A percentile compares a stretch with the other conserved stretches of the same genome.
These are phyloP conservation scores for Leptinotarsa texana DNA, from an alignment of 1,140 invertebrate genomes.

Conservation along the genomic window DNA sequence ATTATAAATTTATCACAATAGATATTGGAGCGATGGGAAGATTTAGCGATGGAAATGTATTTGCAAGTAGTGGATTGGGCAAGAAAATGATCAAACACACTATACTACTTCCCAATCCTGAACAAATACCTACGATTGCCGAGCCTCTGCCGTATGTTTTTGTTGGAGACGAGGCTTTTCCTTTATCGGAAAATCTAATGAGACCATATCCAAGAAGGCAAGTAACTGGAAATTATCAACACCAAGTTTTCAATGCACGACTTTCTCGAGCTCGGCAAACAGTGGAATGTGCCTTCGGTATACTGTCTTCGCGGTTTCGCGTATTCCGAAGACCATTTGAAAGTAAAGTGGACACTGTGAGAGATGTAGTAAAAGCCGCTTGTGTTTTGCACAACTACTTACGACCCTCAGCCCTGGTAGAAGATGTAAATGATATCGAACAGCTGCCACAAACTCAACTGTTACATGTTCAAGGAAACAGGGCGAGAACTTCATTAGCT, in stretches of 20 bases:
- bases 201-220: slow-evolving; percentile 54
- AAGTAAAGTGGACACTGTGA: slow-evolving; percentile 27
- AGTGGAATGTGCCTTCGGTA: slow-evolving; percentile 33
- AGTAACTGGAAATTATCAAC: slow-evolving; percentile 40
- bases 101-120: slow-evolving; percentile 21
- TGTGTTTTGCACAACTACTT: slow-evolving; percentile 36
- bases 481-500: too few species aligned
- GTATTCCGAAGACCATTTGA: slow-evolving; percentile 34
- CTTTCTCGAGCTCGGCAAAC: slow-evolving; percentile 31
- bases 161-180: slow-evolving; percentile 56
- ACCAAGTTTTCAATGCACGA: slow-evolving; percentile 31
- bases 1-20: slow-evolving; percentile 47
- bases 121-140: slow-evolving; percentile 15
- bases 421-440: too few species aligned
- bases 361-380: slow-evolving; percentile 31
- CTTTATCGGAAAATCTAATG: slow-evolving; percentile 54
- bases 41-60: slow-evolving; percentile 30
- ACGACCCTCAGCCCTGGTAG: neutral
- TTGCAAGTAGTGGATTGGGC: slow-evolving; percentile 10
- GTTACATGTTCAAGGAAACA: too few species aligned
- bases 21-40: slow-evolving; percentile 32
- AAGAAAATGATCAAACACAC: slow-evolving; percentile 25
- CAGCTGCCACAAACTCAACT: too few species aligned
- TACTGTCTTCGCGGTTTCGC: slow-evolving; percentile 30
- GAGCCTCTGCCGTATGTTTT: slow-evolving; percentile 28